Percentiles rank a stretch among this genome's conserved stretches.
These are phyloP conservation scores for Drosophila austrosaltans DNA, from an alignment of 2,888 invertebrate species.

Conservation along the genomic window DNA sequence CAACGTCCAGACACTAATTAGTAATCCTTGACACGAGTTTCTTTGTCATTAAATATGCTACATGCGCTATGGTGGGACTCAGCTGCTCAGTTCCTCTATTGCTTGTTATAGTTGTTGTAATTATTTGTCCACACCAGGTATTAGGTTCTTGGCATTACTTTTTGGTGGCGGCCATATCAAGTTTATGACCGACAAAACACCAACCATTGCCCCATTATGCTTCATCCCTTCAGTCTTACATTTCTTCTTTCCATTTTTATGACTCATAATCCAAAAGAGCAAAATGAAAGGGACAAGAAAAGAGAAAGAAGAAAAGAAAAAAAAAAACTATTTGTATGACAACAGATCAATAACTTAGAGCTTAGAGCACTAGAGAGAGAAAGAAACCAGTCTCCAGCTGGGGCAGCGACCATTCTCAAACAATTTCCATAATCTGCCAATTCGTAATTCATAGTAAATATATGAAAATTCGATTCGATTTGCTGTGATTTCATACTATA, in stretches of 20 bases:
- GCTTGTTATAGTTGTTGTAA: slow-evolving; percentile 53
- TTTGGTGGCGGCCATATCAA: slow-evolving; percentile 58
- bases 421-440: slow-evolving; percentile 77
- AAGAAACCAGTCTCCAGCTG: slow-evolving; percentile 47
- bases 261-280: slow-evolving; percentile 38
- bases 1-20: slow-evolving; percentile 78
- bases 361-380: slow-evolving; percentile 1
- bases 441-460: slow-evolving; percentile 73
- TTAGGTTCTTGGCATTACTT: slow-evolving; percentile 60
- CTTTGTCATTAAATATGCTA: slow-evolving; percentile 75
- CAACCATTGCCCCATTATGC: slow-evolving; percentile 14
- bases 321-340: not conserved
- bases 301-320: no score
- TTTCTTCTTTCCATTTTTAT: slow-evolving; percentile 3
- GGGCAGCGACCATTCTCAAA: slow-evolving; percentile 19
- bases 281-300: slow-evolving; percentile 22
- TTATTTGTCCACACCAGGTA: slow-evolving; percentile 76
- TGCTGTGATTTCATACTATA: slow-evolving; percentile 40
- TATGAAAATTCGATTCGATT: slow-evolving; percentile 71
- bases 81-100: slow-evolving; percentile 10
- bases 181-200: slow-evolving; percentile 56
- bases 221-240: slow-evolving; percentile 16
- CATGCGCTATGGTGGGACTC: slow-evolving; percentile 54
- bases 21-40: slow-evolving; percentile 78
- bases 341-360: slow-evolving; percentile 39